Conservation (phyloP, 2,113 vertebrate genomes). For the Ifrita kowaldi region DNA sequence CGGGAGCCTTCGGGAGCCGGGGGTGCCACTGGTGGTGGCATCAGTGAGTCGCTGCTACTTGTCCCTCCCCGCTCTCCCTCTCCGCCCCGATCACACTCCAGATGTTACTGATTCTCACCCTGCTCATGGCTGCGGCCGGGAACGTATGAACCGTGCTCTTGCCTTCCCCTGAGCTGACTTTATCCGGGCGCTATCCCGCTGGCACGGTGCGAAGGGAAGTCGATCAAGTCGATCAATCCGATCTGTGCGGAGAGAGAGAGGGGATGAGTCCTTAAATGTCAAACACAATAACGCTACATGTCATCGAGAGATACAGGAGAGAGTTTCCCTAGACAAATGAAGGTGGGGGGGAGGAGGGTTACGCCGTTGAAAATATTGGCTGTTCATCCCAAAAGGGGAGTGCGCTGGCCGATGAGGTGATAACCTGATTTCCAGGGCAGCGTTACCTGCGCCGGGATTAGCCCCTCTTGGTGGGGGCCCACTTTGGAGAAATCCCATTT, state of each 20-base stretch:
- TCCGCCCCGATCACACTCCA: not conserved
- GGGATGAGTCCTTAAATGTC: not conserved
- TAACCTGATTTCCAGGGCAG: not conserved
- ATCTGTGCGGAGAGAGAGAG: not conserved
- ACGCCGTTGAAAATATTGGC: not conserved
- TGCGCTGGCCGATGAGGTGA: not conserved
- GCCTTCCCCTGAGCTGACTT: not conserved
- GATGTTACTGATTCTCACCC: not conserved
- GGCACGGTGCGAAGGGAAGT: not conserved
- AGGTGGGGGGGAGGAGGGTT: accelerated
- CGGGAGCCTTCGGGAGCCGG: not conserved
- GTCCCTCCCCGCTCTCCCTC: not conserved
- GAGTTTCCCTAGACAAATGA: not conserved
- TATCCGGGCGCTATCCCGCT: not conserved
- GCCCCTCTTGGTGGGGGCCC: not conserved
- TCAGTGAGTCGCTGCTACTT: not conserved
- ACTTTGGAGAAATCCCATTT: not conserved
- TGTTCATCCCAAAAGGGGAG: not conserved
- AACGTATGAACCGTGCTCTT: not conserved
- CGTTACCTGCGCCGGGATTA: not conserved
- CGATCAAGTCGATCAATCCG: not conserved
- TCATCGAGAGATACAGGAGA: not conserved
- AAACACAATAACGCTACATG: not conserved
- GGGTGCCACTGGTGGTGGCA: not conserved
- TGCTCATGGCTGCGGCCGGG: not conserved